Evolutionary conservation across 2,888 invertebrate genomes (phyloP).

Genomic region (Pristionchus fissidentatus): DNA sequence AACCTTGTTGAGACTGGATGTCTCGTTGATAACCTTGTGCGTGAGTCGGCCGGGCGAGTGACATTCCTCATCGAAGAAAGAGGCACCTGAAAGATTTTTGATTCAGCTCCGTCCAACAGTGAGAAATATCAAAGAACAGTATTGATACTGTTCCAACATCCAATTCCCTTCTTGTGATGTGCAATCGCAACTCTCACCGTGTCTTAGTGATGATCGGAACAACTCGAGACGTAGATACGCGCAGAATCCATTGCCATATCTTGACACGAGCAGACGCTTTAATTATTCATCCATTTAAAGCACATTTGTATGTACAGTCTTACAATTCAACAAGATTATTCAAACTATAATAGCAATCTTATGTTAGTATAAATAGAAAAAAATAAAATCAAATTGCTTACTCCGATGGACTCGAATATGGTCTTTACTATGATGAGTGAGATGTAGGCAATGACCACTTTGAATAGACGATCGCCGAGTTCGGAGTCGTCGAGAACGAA

Average conservation of each 20-base stretch:
- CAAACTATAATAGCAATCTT: background rate
- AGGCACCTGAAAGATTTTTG: constrained; percentile 7
- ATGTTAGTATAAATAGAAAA: background rate
- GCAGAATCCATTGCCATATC: constrained; percentile 73
- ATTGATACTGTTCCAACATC: no score
- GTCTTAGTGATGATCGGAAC: constrained; percentile 58
- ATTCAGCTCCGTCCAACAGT: no score
- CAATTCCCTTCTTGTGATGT: background rate
- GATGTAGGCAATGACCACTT: constrained; percentile 68
- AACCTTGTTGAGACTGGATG: constrained; percentile 67
- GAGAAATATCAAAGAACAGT: background rate
- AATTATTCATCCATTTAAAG: constrained; percentile 32
- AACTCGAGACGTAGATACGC: constrained; percentile 68
- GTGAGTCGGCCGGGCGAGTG: constrained; percentile 70
- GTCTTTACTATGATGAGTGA: constrained; percentile 74
- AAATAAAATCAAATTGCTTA: constrained; percentile 48
- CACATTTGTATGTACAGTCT: background rate
- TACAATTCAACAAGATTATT: background rate
- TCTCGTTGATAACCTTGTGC: constrained; percentile 70
- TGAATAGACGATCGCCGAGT: constrained; percentile 62
- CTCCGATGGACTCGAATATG: constrained; percentile 73
- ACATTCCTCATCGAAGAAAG: constrained; percentile 69
- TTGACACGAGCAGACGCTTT: constrained; percentile 68
- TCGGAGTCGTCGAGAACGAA: constrained; percentile 2
- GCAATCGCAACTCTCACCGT: no score